Evolutionary conservation across 2,113 vertebrate species (phyloP), one percentile per base, ranked within the genome.

Genomic region (Panthera uncia): DNA sequence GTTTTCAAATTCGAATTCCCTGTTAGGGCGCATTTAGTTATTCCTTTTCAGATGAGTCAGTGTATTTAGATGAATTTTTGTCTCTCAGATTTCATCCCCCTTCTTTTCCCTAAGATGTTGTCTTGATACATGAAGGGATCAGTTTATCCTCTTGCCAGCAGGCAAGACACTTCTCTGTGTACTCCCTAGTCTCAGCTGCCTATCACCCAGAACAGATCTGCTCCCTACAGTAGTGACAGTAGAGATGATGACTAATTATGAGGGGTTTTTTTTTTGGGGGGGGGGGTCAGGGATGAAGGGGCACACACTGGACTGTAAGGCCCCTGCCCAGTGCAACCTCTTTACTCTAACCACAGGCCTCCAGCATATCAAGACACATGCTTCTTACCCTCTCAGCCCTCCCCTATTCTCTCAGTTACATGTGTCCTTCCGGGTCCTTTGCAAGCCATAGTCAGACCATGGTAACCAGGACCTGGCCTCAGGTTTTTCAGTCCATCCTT

Each of bases 241-340:
- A 12, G 45, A 63, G 19, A 6, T 38, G 63, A 55, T 7, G 41
- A 84, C 36, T 55, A 15, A 78, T 7, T 61, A 6, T 71, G 52
- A 61, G 19, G 45, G 36, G 50, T 87, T 92, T 69, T n/a, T 76
- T 61, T 7, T 15, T 19, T 23, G 23, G 50, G 50, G 7, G 18
- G 0, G 16, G 7, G 50, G 57, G 16, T 12, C 0, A 7, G 0
- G 7, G 13, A 0, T 25, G 10, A 78, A 65, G 18, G 16, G 4
- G 4, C 12, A 57, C 23, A 79, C 33, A 23, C 41, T 48, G 8
- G 4, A 66, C 18, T 25, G 2, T 38, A 8, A 11, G 25, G 73
- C 33, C 31, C 27, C 45, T 71, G 16, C 31, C n/a, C 21, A 25
- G 8, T 52, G 29, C 66, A 71, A 79, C 57, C 63, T 61, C 94